Conservation (phyloP, 2,797 vertebrate species). For the Epinephelus malabaricus region DNA sequence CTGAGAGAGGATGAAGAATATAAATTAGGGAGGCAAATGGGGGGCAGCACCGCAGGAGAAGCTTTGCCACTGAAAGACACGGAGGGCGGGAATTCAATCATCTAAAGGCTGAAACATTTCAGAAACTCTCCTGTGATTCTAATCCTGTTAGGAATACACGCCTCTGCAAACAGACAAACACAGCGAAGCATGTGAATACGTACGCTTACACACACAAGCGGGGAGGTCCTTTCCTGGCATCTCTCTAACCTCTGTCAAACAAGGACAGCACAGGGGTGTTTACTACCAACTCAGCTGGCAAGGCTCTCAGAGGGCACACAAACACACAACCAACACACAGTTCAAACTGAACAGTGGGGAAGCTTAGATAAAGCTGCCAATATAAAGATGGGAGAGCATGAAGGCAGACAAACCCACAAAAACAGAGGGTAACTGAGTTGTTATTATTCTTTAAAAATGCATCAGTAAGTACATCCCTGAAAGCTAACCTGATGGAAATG, state of each 20-base stretch:
- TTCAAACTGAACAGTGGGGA: constrained; percentile 36
- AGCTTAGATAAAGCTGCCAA: constrained; percentile 30
- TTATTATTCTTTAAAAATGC: neutral
- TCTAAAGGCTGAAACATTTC: constrained; percentile 52
- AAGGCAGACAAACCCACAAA: constrained; percentile 21
- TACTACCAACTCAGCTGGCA: constrained; percentile 67
- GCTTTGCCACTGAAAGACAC: constrained; percentile 35
- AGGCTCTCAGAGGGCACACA: constrained; percentile 27
- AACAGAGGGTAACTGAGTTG: constrained; percentile 5
- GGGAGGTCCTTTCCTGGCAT: constrained; percentile 60
- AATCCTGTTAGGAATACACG: constrained; percentile 63
- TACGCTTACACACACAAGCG: constrained; percentile 6
- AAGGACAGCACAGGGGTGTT: constrained; percentile 59
- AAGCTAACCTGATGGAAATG: neutral
- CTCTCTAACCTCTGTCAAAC: constrained; percentile 68
- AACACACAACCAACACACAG: constrained; percentile 24
- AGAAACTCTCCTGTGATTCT: constrained; percentile 59
- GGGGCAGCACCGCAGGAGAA: constrained; percentile 34
- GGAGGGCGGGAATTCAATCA: constrained; percentile 37
- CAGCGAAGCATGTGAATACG: constrained; percentile 33
- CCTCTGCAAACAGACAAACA: constrained; percentile 35
- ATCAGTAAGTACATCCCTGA: neutral
- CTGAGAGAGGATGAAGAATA: constrained; percentile 24
- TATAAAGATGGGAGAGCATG: constrained; percentile 9
- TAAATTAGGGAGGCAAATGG: constrained; percentile 42